phyloP scores from a whole-genome alignment of 2,888 invertebrate genomes.

The Cantharis rufa region DNA sequence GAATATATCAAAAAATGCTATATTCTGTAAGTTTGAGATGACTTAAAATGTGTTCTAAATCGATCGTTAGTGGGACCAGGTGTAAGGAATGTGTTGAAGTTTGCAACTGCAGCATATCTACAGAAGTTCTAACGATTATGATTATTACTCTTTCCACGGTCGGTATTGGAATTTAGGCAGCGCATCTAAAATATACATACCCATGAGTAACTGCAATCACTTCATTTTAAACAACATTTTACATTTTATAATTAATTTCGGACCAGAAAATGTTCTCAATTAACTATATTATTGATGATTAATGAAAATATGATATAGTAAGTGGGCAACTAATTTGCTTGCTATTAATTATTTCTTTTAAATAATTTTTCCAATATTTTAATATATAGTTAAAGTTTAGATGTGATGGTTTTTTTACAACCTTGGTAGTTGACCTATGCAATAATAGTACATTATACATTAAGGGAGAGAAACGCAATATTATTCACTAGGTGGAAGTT shows the following conservation, averaged over 20 bases:
- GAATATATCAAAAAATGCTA: conserved; percentile 11
- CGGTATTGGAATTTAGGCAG: conserved; percentile 31
- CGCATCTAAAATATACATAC: conserved; percentile 13
- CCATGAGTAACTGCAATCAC: conserved; percentile 1
- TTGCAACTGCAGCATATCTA: conserved; percentile 32
- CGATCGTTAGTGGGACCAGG: conserved; percentile 33
- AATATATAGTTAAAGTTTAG: no score
- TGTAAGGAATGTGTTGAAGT: conserved; percentile 34
- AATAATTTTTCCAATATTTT: no score
- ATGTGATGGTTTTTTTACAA: no score
- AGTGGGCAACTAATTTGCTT: no score
- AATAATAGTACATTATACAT: no score
- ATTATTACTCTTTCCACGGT: conserved; percentile 39
- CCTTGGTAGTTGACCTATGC: no score
- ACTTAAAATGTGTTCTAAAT: conserved; percentile 25
- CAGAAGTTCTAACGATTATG: conserved; percentile 39
- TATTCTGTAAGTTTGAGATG: conserved; percentile 5
- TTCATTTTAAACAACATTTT: background rate
- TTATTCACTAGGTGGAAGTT: no score
- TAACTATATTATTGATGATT: no score
- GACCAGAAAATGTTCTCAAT: background rate
- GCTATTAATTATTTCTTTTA: no score
- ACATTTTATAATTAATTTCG: background rate
- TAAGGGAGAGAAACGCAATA: no score
- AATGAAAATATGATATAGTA: no score